Evolutionary conservation across 1,140 invertebrate species (phyloP), one percentile per base, ranked within the genome.

Genomic region (Drosophila rufa): DNA sequence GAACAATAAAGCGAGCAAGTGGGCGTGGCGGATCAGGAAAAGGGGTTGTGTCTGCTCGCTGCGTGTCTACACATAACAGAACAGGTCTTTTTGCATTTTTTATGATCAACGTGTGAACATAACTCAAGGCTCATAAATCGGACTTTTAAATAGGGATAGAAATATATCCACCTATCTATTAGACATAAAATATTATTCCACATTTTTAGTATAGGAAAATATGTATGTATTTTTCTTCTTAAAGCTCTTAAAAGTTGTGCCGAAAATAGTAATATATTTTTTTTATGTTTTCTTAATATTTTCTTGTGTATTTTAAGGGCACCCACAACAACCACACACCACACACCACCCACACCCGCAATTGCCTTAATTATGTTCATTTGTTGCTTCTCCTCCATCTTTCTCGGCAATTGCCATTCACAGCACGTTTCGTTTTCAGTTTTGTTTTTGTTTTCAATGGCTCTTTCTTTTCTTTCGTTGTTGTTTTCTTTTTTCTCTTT

Each of bases 351-450:
- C 62, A 42, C 27, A 45, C 45, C 19, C 25, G 25, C 55, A 50
- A 74, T 61, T 61, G 48, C 69, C 45, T 80, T 79, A 87, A 87
- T 86, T 83, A 89, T 86, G 84, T 71, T 83, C 76, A 87, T 80
- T 53, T 74, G 56, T 60, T 75, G 27, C 55, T 66, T 55, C 59
- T 71, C 47, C 48, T 12, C 38, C 57, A 51, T 48, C 8, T 67
- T 48, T 17, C 42, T 33, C 45, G 57, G 33, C 67, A 73, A 73
- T 73, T 79, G 60, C 51, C 64, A 87, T 83, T 82, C 84, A 59
- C 17, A 71, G 73, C 84, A 89, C 83, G 83, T 89, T 50, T 60
- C 58, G 57, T 57, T 78, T 75, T 73, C 43, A 25, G 46, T 79
- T 74, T 38, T 47, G 27, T 46, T 80, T 74, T 45, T 79, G 56